These are phyloP conservation scores for Chaenogobius annularis DNA, from an alignment of 2,113 vertebrate genomes.

Conservation along the genomic window DNA sequence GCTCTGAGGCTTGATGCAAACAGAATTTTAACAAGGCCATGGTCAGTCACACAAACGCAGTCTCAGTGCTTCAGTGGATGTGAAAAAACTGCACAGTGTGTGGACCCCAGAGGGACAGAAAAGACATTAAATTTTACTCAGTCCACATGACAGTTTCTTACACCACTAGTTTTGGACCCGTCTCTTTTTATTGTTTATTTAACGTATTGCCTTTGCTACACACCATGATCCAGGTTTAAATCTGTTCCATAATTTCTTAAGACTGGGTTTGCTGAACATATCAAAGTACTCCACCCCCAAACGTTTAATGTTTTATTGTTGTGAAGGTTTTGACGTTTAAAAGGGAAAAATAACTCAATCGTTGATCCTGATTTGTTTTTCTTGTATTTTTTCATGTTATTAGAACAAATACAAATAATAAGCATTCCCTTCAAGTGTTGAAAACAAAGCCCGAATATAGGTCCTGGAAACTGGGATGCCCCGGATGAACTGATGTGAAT, in stretches of 20 bases:
- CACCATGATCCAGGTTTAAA: no score
- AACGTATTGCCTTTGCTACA: no score
- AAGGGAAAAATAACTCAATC: no score
- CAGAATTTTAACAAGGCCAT: constrained; percentile 63
- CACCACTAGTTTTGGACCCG: no score
- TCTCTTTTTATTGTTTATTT: no score
- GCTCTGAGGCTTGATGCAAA: constrained; percentile 48
- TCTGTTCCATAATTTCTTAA: neutral
- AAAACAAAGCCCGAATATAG: neutral
- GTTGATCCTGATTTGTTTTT: no score
- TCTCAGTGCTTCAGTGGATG: neutral
- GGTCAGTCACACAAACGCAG: constrained; percentile 32
- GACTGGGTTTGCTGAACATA: neutral
- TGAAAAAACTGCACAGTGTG: neutral
- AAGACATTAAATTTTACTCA: neutral
- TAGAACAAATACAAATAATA: no score
- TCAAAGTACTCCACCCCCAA: neutral
- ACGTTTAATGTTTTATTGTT: neutral
- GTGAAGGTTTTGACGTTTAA: no score
- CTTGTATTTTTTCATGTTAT: neutral
- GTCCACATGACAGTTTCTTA: neutral
- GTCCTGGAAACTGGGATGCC: neutral
- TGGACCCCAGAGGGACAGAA: neutral
- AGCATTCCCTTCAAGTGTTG: neutral
- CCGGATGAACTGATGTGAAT: constrained; percentile 7